phyloP scores from a whole-genome alignment of 1,140 invertebrate genomes.

The Amyelois transitella region DNA sequence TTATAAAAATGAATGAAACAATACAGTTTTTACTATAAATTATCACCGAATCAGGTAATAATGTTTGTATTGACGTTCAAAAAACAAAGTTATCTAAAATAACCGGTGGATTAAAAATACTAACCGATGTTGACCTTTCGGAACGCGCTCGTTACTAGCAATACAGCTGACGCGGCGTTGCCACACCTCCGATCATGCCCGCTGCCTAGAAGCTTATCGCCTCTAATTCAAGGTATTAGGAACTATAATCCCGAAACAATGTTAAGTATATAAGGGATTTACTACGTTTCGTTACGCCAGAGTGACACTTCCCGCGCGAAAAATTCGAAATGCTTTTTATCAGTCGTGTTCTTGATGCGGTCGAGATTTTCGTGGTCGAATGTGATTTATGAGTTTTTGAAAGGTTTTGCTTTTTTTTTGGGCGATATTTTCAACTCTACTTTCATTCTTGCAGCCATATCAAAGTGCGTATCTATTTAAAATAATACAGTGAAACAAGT shows the following conservation, averaged over 20 bases:
- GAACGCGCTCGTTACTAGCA: conserved; percentile 56
- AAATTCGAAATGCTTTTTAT: conserved; percentile 72
- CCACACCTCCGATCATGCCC: conserved; percentile 29
- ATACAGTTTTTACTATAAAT: too few species aligned
- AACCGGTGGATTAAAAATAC: conserved; percentile 55
- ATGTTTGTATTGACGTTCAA: conserved; percentile 19
- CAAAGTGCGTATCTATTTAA: too few species aligned
- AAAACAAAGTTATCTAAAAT: conserved; percentile 53
- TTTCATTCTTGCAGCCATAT: too few species aligned
- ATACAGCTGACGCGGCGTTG: conserved; percentile 70
- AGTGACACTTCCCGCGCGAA: conserved; percentile 65
- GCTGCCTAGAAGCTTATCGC: conserved; percentile 57
- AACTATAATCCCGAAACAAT: conserved; percentile 31
- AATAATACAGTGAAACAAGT: too few species aligned
- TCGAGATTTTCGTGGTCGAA: conserved; percentile 7
- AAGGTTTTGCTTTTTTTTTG: neutral
- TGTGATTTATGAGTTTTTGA: neutral
- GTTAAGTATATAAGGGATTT: conserved; percentile 59
- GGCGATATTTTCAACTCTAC: neutral
- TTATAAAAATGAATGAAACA: too few species aligned
- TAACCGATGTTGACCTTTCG: conserved; percentile 69
- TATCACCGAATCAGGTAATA: too few species aligned
- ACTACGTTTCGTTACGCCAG: conserved; percentile 40
- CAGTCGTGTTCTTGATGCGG: conserved; percentile 41
- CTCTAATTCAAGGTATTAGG: conserved; percentile 27